Evolutionary conservation across 2,888 invertebrate genomes (phyloP).

Genomic region (Ellobium chinense): DNA sequence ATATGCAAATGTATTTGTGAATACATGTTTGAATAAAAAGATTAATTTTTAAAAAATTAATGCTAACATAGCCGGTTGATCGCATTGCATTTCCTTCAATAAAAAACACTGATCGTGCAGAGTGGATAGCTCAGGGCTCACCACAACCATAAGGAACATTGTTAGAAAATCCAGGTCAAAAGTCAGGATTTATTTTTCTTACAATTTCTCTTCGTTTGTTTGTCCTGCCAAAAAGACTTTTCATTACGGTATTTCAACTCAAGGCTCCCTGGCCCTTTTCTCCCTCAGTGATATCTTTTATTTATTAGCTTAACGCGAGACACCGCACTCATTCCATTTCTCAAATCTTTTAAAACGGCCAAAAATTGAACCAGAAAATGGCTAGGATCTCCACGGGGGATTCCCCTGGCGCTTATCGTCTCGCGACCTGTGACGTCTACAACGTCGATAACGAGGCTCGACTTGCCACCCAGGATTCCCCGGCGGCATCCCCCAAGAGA

Average conservation of each 20-base stretch:
- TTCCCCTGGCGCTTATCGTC: conserved; percentile 36
- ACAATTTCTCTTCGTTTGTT: neutral
- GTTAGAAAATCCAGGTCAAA: neutral
- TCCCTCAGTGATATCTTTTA: conserved; percentile 26
- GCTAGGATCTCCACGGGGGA: conserved; percentile 11
- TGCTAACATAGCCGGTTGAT: no score
- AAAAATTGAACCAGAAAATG: conserved; percentile 23
- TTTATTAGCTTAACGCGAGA: conserved; percentile 30
- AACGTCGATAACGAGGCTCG: conserved; percentile 38
- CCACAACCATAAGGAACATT: no score
- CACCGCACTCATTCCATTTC: conserved; percentile 9
- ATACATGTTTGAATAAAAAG: no score
- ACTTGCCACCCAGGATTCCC: conserved; percentile 36
- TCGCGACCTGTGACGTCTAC: conserved; percentile 35
- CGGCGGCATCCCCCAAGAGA: conserved; percentile 13
- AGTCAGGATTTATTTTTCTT: neutral
- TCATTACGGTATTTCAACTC: neutral
- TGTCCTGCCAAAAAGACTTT: neutral
- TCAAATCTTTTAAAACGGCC: conserved; percentile 34
- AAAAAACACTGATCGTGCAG: no score
- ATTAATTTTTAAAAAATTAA: no score
- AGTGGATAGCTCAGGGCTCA: no score
- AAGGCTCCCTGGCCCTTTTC: neutral
- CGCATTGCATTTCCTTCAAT: no score
- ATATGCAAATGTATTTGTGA: no score